Conservation (phyloP, 2,888 invertebrate genomes). For the Pogonocherus hispidulus region DNA sequence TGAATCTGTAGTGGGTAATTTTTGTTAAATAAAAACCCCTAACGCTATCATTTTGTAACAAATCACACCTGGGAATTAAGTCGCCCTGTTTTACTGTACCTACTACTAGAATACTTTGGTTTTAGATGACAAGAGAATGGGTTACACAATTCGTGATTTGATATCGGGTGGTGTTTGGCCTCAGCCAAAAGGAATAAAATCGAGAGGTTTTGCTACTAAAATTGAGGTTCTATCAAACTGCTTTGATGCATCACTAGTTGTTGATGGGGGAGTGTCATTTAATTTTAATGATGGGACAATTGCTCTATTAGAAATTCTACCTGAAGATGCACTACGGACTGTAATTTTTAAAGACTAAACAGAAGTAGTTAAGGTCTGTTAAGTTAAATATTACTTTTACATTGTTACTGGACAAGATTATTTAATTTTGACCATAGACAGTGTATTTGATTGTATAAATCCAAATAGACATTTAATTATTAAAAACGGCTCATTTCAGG, state of each 20-base stretch:
- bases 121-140: constrained; percentile 84
- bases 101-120: no score
- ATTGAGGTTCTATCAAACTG: constrained; percentile 90
- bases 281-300: constrained; percentile 95
- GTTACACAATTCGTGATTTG: constrained; percentile 94
- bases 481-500: no score
- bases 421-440: no score
- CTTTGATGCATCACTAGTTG: constrained; percentile 89
- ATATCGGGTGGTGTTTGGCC: constrained; percentile 91
- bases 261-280: constrained; percentile 95
- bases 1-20: no score
- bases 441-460: no score
- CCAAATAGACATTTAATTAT: no score
- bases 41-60: no score
- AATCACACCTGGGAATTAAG: no score
- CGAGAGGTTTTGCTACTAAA: constrained; percentile 82
- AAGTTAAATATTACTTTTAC: no score
- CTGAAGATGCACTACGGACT: constrained; percentile 90
- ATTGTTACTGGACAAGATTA: no score
- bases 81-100: no score
- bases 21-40: no score
- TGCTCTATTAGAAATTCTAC: constrained; percentile 85
- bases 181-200: constrained; percentile 80
- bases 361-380: not conserved
- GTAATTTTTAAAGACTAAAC: constrained; percentile 68